Conservation (phyloP, 2,888 invertebrate species). For the Euzetes globulus region DNA sequence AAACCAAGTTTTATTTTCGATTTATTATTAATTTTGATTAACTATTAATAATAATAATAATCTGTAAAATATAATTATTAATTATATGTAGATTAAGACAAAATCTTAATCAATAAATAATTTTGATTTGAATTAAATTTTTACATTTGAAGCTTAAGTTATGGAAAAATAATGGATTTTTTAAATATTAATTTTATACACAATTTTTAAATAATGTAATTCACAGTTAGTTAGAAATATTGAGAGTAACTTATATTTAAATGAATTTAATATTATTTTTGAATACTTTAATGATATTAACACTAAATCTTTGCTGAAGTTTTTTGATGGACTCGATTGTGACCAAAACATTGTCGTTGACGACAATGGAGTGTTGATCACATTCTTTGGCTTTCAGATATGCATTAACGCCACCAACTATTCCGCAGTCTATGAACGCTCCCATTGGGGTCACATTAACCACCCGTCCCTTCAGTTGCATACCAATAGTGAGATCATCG, state of each 20-base stretch:
- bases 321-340: not conserved
- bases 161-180: too few species aligned
- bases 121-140: too few species aligned
- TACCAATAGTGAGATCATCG: slow-evolving; percentile 46
- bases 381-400: slow-evolving; percentile 1
- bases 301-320: not conserved
- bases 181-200: too few species aligned
- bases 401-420: slow-evolving; percentile 42
- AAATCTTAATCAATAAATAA: too few species aligned
- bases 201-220: too few species aligned
- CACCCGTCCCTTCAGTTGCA: slow-evolving; percentile 58
- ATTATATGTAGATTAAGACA: too few species aligned
- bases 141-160: too few species aligned
- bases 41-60: not conserved
- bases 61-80: too few species aligned
- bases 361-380: not conserved
- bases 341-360: slow-evolving; percentile 13
- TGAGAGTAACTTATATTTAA: not conserved
- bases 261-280: slow-evolving; percentile 10
- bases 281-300: not conserved
- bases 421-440: slow-evolving; percentile 68
- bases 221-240: too few species aligned
- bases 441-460: slow-evolving; percentile 82
- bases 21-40: not conserved
- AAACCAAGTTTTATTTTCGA: too few species aligned